phyloP scores from a whole-genome alignment of 2,113 vertebrate species.

The Podarcis raffonei region DNA sequence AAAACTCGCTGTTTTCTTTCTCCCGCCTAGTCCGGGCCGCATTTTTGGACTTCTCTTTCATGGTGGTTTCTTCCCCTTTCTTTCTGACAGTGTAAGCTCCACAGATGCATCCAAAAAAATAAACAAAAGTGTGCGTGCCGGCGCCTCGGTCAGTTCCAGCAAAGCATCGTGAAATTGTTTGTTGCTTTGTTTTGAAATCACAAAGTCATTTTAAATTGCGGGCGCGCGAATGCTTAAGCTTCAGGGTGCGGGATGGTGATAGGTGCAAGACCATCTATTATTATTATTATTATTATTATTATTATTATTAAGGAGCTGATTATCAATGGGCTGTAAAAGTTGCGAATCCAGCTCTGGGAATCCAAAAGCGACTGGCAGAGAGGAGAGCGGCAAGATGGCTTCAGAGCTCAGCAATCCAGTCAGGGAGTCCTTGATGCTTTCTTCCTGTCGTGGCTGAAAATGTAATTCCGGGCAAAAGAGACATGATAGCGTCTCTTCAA shows the following conservation, averaged over 20 bases:
- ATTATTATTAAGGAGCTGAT: slow-evolving; percentile 6
- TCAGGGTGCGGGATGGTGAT: too few species aligned
- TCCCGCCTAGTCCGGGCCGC: slow-evolving; percentile 97
- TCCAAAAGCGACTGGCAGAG: slow-evolving; percentile 19
- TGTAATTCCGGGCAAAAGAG: slow-evolving; percentile 56
- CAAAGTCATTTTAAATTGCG: slow-evolving; percentile 42
- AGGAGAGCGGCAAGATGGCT: not conserved
- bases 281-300: not conserved
- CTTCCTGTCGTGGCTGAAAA: slow-evolving; percentile 50
- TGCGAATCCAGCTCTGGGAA: slow-evolving; percentile 54
- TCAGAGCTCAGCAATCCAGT: slow-evolving; percentile 32
- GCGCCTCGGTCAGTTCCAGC: slow-evolving; percentile 7
- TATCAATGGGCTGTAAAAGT: slow-evolving; percentile 9
- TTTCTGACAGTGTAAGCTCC: slow-evolving; percentile 71
- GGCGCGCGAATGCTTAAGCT: too few species aligned
- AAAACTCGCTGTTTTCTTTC: slow-evolving; percentile 99
- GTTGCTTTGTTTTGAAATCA: not conserved
- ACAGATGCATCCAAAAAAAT: slow-evolving; percentile 77
- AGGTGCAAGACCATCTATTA: not conserved
- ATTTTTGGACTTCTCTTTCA: slow-evolving; percentile 99
- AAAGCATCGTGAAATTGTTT: not conserved
- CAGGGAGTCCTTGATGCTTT: slow-evolving; percentile 41
- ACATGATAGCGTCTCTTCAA: slow-evolving; percentile 61
- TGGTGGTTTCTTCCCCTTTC: slow-evolving; percentile 76
- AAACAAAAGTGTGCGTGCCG: too few species aligned